phyloP scores from a whole-genome alignment of 92 coral and sea anemone species.

The Phenganax marumi region DNA sequence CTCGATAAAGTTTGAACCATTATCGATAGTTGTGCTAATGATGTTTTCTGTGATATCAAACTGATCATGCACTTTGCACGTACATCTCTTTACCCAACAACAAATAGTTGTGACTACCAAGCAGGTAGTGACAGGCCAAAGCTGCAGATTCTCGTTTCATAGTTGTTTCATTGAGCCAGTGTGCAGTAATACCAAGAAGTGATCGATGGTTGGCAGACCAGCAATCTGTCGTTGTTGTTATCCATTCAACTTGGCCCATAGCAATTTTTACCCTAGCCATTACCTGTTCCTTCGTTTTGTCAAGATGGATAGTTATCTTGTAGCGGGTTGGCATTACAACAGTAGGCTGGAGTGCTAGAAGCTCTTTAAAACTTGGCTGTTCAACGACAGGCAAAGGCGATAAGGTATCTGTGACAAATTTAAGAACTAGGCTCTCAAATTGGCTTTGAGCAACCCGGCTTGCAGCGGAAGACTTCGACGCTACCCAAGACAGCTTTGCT shows the following conservation, averaged over 20 bases:
- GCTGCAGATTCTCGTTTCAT: background rate
- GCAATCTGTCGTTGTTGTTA: constrained; percentile 17
- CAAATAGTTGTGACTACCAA: background rate
- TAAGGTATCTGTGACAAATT: constrained; percentile 20
- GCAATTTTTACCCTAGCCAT: background rate
- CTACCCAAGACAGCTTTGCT: background rate
- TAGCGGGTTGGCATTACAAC: constrained; percentile 14
- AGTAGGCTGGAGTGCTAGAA: background rate
- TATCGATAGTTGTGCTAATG: background rate
- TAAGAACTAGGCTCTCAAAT: constrained; percentile 11
- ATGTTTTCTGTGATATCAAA: background rate
- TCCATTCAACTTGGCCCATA: constrained; percentile 5
- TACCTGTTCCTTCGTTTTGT: background rate
- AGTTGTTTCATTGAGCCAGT: constrained; percentile 9
- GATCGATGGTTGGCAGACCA: constrained; percentile 21
- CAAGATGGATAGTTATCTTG: background rate
- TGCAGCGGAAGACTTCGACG: background rate
- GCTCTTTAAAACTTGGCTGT: constrained; percentile 20
- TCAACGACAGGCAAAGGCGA: constrained; percentile 23
- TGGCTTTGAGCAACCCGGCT: background rate
- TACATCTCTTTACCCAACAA: background rate
- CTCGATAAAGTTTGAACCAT: too few species aligned
- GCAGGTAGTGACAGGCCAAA: background rate
- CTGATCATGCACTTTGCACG: background rate
- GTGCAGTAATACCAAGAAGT: constrained; percentile 3